phyloP scores from a whole-genome alignment of 2,797 vertebrate species.

The Macrochelys suwanniensis region DNA sequence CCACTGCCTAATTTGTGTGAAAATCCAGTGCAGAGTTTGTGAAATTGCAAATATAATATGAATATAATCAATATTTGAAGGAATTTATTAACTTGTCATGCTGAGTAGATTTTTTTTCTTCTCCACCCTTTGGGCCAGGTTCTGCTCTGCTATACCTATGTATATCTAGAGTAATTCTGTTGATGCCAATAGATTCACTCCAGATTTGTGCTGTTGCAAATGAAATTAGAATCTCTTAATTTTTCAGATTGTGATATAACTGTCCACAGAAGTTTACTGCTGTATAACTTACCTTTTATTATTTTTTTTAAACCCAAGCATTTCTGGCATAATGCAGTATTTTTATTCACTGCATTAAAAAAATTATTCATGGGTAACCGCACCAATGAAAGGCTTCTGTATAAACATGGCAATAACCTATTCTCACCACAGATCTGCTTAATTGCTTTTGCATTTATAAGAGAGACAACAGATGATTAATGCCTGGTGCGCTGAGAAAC shows the following conservation, averaged over 20 bases:
- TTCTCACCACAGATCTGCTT: constrained; percentile 65
- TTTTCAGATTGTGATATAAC: neutral
- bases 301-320: neutral
- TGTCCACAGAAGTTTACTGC: neutral
- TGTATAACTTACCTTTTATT: neutral
- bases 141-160: neutral
- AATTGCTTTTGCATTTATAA: constrained; percentile 79
- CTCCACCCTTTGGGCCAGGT: neutral
- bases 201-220: neutral
- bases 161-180: neutral
- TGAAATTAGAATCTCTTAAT: neutral
- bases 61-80: neutral
- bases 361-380: constrained; percentile 45
- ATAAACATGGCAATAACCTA: constrained; percentile 66
- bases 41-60: no score
- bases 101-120: neutral
- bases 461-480: constrained; percentile 78
- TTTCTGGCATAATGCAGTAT: neutral
- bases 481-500: constrained; percentile 55
- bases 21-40: neutral
- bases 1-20: neutral
- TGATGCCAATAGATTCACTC: neutral
- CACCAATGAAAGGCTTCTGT: constrained; percentile 30
- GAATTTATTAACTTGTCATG: fast-evolving
- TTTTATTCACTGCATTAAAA: constrained; percentile 40